Conservation (phyloP, 2,888 invertebrate genomes). For the Mythimna lalbum region DNA sequence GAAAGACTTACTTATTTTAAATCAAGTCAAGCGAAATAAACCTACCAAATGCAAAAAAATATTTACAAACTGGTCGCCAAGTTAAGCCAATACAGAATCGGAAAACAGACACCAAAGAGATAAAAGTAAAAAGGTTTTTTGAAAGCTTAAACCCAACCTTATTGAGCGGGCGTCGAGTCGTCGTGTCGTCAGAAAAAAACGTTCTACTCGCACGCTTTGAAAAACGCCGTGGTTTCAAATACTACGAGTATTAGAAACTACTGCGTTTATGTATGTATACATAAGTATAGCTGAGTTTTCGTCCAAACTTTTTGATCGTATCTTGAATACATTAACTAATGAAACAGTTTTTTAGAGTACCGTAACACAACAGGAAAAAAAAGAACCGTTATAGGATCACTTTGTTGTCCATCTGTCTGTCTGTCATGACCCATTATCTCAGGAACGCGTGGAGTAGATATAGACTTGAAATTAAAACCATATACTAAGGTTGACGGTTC, state of each 20-base stretch:
- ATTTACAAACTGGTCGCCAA: conserved; percentile 11
- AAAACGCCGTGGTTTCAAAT: neutral
- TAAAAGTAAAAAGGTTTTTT: conserved; percentile 42
- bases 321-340: neutral
- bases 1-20: neutral
- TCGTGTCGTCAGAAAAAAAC: neutral
- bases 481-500: too few relatives aligned
- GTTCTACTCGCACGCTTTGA: conserved; percentile 7
- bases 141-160: conserved; percentile 32
- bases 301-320: conserved; percentile 16
- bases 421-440: too few relatives aligned
- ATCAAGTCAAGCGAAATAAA: neutral
- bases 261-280: too few relatives aligned
- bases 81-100: conserved; percentile 35
- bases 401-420: too few relatives aligned
- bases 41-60: conserved; percentile 7
- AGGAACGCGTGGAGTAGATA: too few relatives aligned
- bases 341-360: neutral
- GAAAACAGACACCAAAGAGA: conserved; percentile 35
- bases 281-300: neutral
- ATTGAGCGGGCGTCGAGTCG: conserved; percentile 18
- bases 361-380: too few relatives aligned
- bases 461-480: too few relatives aligned
- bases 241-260: too few relatives aligned
- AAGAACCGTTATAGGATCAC: too few relatives aligned